Evolutionary conservation across 2,113 vertebrate genomes (phyloP).

Genomic region (Petaurus breviceps): DNA sequence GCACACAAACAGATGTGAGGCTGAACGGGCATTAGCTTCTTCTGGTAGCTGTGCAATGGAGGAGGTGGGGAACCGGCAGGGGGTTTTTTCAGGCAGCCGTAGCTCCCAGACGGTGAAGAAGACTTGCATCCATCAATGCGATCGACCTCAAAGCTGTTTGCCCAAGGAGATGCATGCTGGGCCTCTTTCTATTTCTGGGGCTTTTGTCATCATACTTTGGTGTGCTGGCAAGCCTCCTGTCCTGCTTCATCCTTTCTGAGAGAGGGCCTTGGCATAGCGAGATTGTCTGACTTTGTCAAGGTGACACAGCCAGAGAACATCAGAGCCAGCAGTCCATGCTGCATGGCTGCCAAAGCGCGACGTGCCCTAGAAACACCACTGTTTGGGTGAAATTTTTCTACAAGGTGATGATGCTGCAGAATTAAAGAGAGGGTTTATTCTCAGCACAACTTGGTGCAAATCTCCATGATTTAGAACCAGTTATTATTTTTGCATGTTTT

Average conservation of each 20-base stretch:
- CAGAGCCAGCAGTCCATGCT: background rate
- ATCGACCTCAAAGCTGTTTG: background rate
- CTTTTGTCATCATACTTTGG: background rate
- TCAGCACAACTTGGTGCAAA: background rate
- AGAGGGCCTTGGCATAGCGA: too few relatives aligned
- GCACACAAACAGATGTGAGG: too few relatives aligned
- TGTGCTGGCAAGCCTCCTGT: background rate
- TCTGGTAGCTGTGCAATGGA: background rate
- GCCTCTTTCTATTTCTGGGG: background rate
- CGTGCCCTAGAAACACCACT: background rate
- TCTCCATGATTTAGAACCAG: background rate
- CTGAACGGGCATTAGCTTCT: background rate
- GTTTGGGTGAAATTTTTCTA: background rate
- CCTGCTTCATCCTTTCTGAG: background rate
- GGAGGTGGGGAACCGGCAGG: background rate
- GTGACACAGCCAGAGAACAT: background rate
- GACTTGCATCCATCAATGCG: background rate
- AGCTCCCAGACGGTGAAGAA: background rate
- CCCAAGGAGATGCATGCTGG: background rate
- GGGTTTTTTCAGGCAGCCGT: background rate
- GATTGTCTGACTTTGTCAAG: background rate
- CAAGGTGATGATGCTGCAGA: background rate
- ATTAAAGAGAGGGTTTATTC: background rate
- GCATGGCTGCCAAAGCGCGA: background rate
- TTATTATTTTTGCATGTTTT: background rate